Evolutionary conservation across 53 echinoderm and acorn worm species (phyloP).

Genomic region (Pentamera pediparva): DNA sequence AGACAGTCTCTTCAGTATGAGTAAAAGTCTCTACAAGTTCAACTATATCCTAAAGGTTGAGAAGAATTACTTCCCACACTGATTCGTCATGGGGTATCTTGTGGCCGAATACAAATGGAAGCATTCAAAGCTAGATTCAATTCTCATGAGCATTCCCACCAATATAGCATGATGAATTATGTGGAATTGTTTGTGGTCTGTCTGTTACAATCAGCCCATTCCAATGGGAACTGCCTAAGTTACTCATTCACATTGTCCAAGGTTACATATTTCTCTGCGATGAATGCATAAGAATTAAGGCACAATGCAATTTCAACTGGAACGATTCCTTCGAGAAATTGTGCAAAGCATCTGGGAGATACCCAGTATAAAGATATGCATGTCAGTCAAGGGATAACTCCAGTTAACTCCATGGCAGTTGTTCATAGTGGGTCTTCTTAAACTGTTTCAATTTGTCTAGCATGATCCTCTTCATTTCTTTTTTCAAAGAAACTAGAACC

Average conservation of each 20-base stretch:
- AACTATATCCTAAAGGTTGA: constrained; percentile 28
- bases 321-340: constrained; percentile 34
- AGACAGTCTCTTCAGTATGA: constrained; percentile 15
- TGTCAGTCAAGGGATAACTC: not conserved
- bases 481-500: constrained; percentile 15
- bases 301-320: constrained; percentile 37
- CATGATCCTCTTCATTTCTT: constrained; percentile 31
- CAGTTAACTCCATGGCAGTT: constrained; percentile 19
- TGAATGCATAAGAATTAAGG: constrained; percentile 11
- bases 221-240: constrained; percentile 22
- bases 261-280: constrained; percentile 21
- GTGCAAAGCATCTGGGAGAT: constrained; percentile 36
- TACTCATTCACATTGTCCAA: constrained; percentile 23
- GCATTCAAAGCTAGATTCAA: constrained; percentile 13
- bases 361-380: constrained; percentile 23
- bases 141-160: constrained; percentile 42
- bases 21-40: constrained; percentile 23
- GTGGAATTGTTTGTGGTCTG: constrained; percentile 13
- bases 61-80: constrained; percentile 32
- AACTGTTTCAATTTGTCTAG: constrained; percentile 9
- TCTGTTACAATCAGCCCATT: constrained; percentile 18
- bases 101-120: constrained; percentile 31
- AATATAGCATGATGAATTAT: constrained; percentile 1
- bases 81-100: constrained; percentile 26
- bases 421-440: constrained; percentile 23